Evolutionary conservation across 2,113 vertebrate genomes (phyloP), one percentile per base, ranked within the genome.

Genomic region (Cromileptes altivelis): DNA sequence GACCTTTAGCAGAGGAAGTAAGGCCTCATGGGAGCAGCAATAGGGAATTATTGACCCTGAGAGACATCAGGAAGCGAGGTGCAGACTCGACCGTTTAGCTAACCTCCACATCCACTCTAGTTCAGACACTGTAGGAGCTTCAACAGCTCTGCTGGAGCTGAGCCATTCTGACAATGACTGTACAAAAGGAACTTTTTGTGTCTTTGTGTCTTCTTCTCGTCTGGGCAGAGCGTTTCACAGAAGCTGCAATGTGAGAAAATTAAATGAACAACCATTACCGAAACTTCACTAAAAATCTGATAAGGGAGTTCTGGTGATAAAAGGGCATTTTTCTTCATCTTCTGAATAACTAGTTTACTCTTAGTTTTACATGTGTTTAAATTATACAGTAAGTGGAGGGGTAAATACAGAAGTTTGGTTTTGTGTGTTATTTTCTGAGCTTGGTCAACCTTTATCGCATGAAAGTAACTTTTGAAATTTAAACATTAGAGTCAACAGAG

Each of bases 1-100:
- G 93, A 95, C 92, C 94, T 95, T 94, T 91, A 92, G 81, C 60
- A 4, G 85, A 86, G 90, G 86, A 90, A 85, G 60, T 83, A 77
- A 45, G 52, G 90, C 87, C 95, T 91, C 93, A 63, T 85, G 94
- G 90, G 94, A 94, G 84, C 79, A 82, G 81, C 92, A 86, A 84
- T 78, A 80, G 84, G 86, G 84, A 92, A 92, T 87, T 88, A 93
- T 81, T 93, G 90, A 92, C 93, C 92, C 88, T 88, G 83, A 75
- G 81, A 93, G 90, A 92, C 86, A 90, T 86, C 79, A 91, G 87
- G 84, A 90, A 90, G 88, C 85, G 90, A 89, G 88, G 87, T 50
- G 80, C 69, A 79, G 86, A 79, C 78, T 78, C 18, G 25, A 80
- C 56, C 81, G 85, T 89, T 91, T 82, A 87, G 77, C 72, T 60